phyloP scores from a whole-genome alignment of 2,797 vertebrate species.

The Sciaenops ocellatus region DNA sequence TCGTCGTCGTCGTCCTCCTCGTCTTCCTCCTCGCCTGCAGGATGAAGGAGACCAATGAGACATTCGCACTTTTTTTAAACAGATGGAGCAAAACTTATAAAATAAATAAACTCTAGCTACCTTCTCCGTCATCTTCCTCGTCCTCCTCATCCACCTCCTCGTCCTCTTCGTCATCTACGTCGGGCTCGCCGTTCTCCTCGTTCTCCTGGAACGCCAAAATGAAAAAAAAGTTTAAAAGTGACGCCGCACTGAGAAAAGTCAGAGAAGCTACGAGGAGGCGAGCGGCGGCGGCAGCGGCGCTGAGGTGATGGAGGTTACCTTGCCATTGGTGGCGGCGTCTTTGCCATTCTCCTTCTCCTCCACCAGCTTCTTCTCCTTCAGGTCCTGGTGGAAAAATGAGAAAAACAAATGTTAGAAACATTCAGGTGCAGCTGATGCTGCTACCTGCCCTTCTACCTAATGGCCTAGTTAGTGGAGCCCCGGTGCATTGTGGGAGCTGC shows the following conservation, averaged over 20 bases:
- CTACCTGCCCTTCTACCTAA: conserved; percentile 48
- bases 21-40: conserved; percentile 88
- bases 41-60: accelerated
- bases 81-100: too few relatives aligned
- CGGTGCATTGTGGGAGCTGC: conserved; percentile 40
- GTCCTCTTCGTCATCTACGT: conserved; percentile 94
- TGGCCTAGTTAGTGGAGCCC: conserved; percentile 48
- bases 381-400: conserved; percentile 82
- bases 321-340: conserved; percentile 93
- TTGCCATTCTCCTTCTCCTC: conserved; percentile 96
- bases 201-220: conserved; percentile 85
- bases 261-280: not conserved
- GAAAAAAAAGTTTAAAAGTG: not conserved
- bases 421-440: not conserved
- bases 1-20: conserved; percentile 94
- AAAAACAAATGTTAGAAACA: accelerated
- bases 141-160: conserved; percentile 96
- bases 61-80: accelerated
- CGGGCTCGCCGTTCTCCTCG: conserved; percentile 95
- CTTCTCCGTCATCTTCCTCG: conserved; percentile 94
- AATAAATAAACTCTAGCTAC: conserved; percentile 66
- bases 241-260: not conserved
- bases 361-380: conserved; percentile 95
- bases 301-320: conserved; percentile 72
- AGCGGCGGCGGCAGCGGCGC: not conserved